Percentiles rank a stretch among this genome's conserved stretches.
These are phyloP conservation scores for Biston stratarius DNA, from an alignment of 2,888 invertebrate species.

Conservation along the genomic window DNA sequence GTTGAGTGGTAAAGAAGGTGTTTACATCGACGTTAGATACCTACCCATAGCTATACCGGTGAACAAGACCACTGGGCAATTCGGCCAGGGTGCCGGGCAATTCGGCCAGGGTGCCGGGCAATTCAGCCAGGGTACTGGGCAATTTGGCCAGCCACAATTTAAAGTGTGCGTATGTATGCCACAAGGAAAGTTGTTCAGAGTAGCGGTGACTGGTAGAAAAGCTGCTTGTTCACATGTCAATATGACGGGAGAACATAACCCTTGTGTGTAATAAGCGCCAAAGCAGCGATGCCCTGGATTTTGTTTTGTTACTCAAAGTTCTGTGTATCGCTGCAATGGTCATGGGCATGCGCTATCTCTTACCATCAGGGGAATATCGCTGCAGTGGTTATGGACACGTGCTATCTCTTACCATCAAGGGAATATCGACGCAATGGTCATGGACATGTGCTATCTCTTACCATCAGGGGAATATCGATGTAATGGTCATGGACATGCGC, in stretches of 20 bases:
- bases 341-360: too few species aligned
- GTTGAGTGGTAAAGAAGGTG: constrained; percentile 89
- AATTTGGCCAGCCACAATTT: constrained; percentile 84
- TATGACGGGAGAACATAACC: constrained; percentile 87
- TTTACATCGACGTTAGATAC: constrained; percentile 90
- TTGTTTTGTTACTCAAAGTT: too few species aligned
- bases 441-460: too few species aligned
- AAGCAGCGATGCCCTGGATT: too few species aligned
- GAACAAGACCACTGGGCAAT: constrained; percentile 57
- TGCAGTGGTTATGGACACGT: too few species aligned
- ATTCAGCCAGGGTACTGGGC: constrained; percentile 58
- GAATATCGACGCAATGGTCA: too few species aligned
- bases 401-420: too few species aligned
- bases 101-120: constrained; percentile 79
- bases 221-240: constrained; percentile 88
- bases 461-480: too few species aligned
- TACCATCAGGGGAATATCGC: too few species aligned
- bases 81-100: neutral
- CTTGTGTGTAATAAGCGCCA: constrained; percentile 87
- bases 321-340: too few species aligned
- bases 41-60: constrained; percentile 88
- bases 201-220: constrained; percentile 88
- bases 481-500: too few species aligned
- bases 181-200: constrained; percentile 92
- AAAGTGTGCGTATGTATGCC: constrained; percentile 97